phyloP scores from a whole-genome alignment of 1,140 invertebrate genomes.

The Drosophila micromelanica region DNA sequence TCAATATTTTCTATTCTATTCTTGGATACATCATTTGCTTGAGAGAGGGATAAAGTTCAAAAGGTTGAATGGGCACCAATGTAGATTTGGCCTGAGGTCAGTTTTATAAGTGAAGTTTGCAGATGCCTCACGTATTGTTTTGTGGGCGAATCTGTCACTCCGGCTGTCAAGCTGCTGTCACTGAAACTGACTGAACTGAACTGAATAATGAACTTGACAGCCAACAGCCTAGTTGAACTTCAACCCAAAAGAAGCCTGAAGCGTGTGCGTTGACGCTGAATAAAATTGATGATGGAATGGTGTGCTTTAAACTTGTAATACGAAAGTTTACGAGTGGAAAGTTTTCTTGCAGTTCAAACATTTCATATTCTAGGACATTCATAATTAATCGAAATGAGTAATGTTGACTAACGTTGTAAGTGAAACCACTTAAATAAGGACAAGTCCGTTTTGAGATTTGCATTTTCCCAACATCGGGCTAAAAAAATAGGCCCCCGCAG shows the following conservation, averaged over 20 bases:
- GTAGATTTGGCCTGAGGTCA: constrained; percentile 37
- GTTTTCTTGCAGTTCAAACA: not conserved
- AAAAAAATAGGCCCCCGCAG: constrained; percentile 53
- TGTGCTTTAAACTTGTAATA: not conserved
- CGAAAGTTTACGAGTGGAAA: not conserved
- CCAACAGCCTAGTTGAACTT: constrained; percentile 6
- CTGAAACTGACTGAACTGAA: constrained; percentile 23
- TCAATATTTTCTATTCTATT: too few relatives aligned
- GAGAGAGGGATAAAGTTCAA: too few relatives aligned
- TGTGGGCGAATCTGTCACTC: constrained; percentile 76
- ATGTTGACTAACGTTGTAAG: constrained; percentile 33
- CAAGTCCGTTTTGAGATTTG: constrained; percentile 2
- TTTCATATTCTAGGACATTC: not conserved
- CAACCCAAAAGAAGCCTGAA: not conserved
- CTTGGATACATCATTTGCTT: too few relatives aligned
- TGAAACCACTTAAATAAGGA: constrained; percentile 42
- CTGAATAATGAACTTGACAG: constrained; percentile 21
- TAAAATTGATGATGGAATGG: constrained; percentile 9
- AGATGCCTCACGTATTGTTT: constrained; percentile 72
- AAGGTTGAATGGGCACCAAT: too few relatives aligned
- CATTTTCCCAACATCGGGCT: constrained; percentile 38
- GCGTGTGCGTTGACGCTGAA: not conserved
- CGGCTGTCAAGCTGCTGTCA: constrained; percentile 60
- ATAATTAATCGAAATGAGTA: not conserved
- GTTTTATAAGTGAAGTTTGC: constrained; percentile 57